These are phyloP conservation scores for Lapara coniferarum DNA, from an alignment of 2,888 invertebrate genomes.

Conservation along the genomic window DNA sequence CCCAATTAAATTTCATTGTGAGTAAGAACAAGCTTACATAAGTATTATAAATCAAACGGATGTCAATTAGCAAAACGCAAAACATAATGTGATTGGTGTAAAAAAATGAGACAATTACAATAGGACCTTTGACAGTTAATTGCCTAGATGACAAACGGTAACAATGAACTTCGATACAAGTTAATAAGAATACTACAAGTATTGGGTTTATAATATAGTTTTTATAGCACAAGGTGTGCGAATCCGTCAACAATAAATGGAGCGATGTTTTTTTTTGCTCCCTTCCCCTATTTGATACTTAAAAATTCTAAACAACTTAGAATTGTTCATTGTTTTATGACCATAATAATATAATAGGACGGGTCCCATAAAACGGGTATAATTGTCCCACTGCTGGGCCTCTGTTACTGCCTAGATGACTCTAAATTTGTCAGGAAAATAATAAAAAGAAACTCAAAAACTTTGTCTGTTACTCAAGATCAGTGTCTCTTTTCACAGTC, in stretches of 20 bases:
- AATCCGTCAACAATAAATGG: too few species aligned
- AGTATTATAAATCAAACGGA: constrained; percentile 21
- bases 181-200: neutral
- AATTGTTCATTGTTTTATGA: too few species aligned
- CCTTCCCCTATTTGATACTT: too few species aligned
- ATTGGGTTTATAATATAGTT: neutral
- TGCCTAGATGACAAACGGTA: constrained; percentile 4
- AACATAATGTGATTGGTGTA: constrained; percentile 14
- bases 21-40: neutral
- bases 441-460: too few species aligned
- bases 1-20: too few species aligned
- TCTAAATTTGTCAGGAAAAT: too few species aligned
- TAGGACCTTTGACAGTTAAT: constrained; percentile 20
- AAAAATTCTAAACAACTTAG: too few species aligned
- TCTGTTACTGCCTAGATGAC: too few species aligned
- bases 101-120: constrained; percentile 11
- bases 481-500: neutral
- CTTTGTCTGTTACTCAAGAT: neutral
- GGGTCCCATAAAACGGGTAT: too few species aligned
- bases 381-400: too few species aligned
- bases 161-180: neutral
- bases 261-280: too few species aligned
- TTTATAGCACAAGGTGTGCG: neutral
- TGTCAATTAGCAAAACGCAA: constrained; percentile 25
- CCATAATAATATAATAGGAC: too few species aligned